A percentile compares a stretch with the other conserved stretches of the same genome.
Evolutionary conservation across 2,797 vertebrate species (phyloP).

Genomic region (Crypturellus tataupa): DNA sequence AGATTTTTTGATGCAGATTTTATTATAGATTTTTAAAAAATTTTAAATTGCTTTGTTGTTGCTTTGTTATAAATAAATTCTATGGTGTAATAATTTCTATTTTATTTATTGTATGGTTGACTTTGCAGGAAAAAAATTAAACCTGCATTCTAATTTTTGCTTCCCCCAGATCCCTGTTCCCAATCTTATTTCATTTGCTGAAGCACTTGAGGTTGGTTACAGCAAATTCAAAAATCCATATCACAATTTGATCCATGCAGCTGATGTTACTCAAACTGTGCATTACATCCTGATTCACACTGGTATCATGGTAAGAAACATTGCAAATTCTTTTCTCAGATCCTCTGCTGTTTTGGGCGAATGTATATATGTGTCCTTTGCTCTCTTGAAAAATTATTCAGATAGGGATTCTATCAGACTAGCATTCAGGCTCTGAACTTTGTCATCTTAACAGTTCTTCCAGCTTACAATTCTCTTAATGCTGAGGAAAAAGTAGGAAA

Average conservation of each 20-base stretch:
- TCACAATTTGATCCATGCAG: conserved; percentile 97
- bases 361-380: not conserved
- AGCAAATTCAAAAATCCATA: conserved; percentile 98
- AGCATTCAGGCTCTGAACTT: not conserved
- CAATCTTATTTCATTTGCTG: conserved; percentile 89
- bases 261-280: conserved; percentile 96
- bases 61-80: not conserved
- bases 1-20: not conserved
- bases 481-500: not conserved
- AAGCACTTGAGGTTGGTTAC: conserved; percentile 93
- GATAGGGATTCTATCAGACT: not conserved
- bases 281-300: conserved; percentile 98
- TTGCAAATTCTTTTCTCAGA: conserved; percentile 6
- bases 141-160: not conserved
- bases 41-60: not conserved
- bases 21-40: not conserved
- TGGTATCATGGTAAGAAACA: conserved; percentile 92
- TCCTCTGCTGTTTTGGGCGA: not conserved
- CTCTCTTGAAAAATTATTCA: not conserved
- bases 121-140: not conserved
- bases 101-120: not conserved
- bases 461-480: not conserved
- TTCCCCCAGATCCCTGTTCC: conserved; percentile 91
- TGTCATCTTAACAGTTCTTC: not conserved
- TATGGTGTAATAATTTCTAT: not conserved